Base-by-base conservation (phyloP, 2,113 vertebrate species). In the Eolophus roseicapilla region DNA sequence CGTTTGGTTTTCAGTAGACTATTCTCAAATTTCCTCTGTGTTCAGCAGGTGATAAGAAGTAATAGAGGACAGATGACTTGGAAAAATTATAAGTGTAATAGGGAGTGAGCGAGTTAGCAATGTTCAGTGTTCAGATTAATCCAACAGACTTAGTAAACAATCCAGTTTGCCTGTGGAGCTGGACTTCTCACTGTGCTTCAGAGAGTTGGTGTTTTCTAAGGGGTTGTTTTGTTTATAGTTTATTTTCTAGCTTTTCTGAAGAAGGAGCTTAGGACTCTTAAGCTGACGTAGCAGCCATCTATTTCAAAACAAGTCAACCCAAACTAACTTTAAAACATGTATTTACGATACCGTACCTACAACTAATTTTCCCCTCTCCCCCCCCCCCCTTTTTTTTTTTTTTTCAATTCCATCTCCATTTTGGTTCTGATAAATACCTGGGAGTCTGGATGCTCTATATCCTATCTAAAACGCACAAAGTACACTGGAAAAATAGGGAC, bases 311-410 rank as follows among this genome's bases (percentile, higher is more conserved):
- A 79, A 77, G 16, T 88, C 6, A n/a, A 23, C 21, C 23, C 15
- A 62, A 65, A 82, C 20, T 50, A 57, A 62, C 21, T 87, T 84
- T 6, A 7, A 39, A 44, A 69, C 44, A 10, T 70, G 2, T 60
- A 14, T 85, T 94, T 91, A 24, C 0, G 0, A 15, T 59, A n/a
- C 33, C 2, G 2, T 70, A 67, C 23, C 39, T 83, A 24, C 18
- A 3, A 28, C 17, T 11, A 27, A 1, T n/a, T 23, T 15, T 9
- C 33, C 55, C 6, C 9, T 9, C n/a, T 2, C 9, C 6, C 33
- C 33, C 20, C 31, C 49, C 39, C 39, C n/a, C n/a, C n/a, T n/a
- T n/a, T 5, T 12, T 44, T 1, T 29, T 21, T n/a, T 3, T 37
- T 46, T 50, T 47, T n/a, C 4, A 57, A 2, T 55, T 50, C 9